Percentiles rank a stretch among this genome's conserved stretches.
Conservation (phyloP, 2,797 vertebrate genomes). For the Enteromius fasciolatus region DNA sequence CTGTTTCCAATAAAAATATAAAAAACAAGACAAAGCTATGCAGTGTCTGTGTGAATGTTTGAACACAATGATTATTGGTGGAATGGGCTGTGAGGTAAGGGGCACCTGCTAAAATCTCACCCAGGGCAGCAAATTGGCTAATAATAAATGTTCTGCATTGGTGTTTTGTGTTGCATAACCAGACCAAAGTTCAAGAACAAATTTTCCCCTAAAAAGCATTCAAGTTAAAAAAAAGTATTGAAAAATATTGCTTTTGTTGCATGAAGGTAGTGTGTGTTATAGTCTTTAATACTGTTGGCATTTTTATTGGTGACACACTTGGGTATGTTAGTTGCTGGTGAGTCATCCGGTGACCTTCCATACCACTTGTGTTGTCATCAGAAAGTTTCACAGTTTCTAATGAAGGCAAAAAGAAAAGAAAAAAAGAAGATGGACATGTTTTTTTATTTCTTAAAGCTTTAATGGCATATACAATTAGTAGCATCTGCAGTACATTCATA, state of each 20-base stretch:
- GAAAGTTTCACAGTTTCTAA: background rate
- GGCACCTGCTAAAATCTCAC: too few species aligned
- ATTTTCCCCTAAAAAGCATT: background rate
- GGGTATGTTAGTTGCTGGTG: background rate
- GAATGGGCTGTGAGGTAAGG: too few species aligned
- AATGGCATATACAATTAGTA: background rate
- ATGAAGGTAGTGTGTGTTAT: background rate
- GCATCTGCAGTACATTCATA: background rate
- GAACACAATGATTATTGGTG: too few species aligned
- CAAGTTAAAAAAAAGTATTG: too few species aligned
- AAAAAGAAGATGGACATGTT: background rate
- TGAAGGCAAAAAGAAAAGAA: background rate
- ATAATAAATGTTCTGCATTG: too few species aligned
- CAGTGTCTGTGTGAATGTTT: too few species aligned
- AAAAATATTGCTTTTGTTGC: background rate
- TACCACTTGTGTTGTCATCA: constrained; percentile 1
- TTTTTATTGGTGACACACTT: background rate
- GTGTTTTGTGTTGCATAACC: background rate
- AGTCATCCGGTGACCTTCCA: background rate
- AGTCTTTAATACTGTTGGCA: background rate
- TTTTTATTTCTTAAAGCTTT: background rate
- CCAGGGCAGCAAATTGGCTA: too few species aligned
- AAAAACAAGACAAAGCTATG: too few species aligned
- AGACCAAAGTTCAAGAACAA: background rate
- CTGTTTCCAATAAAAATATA: too few species aligned